Conservation (phyloP, 2,888 invertebrate species). For the Hipparchia sbordonii region DNA sequence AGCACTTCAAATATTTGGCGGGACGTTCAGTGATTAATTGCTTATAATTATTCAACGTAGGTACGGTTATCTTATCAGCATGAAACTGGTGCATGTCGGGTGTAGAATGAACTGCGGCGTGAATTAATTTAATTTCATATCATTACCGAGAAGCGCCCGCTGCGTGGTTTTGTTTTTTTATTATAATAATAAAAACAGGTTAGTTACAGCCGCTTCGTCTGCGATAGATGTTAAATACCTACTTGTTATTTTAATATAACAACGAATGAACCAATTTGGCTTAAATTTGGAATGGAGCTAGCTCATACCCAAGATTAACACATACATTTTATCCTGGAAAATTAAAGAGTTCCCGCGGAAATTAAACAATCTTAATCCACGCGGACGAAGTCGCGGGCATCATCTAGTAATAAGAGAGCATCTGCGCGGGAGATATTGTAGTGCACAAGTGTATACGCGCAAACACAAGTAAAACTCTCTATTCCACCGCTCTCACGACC, state of each 20-base stretch:
- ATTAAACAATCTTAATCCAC: too few species aligned
- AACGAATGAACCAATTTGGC: too few species aligned
- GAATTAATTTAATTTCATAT: conserved; percentile 29
- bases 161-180: conserved; percentile 21
- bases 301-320: too few species aligned
- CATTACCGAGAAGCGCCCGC: conserved; percentile 25
- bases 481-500: too few species aligned
- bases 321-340: too few species aligned
- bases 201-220: background rate
- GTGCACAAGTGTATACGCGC: too few species aligned
- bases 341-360: too few species aligned
- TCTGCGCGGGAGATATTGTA: too few species aligned
- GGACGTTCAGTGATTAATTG: background rate
- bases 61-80: conserved; percentile 27
- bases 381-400: too few species aligned
- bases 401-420: background rate
- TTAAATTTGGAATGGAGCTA: too few species aligned
- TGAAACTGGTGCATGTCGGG: conserved; percentile 25
- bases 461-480: too few species aligned
- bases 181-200: background rate
- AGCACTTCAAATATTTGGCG: background rate
- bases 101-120: conserved; percentile 17
- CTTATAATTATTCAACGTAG: background rate
- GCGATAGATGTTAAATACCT: background rate
- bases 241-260: background rate